These are phyloP conservation scores for Catostomus latipinnis DNA, from an alignment of 2,797 vertebrate species.

Conservation along the genomic window DNA sequence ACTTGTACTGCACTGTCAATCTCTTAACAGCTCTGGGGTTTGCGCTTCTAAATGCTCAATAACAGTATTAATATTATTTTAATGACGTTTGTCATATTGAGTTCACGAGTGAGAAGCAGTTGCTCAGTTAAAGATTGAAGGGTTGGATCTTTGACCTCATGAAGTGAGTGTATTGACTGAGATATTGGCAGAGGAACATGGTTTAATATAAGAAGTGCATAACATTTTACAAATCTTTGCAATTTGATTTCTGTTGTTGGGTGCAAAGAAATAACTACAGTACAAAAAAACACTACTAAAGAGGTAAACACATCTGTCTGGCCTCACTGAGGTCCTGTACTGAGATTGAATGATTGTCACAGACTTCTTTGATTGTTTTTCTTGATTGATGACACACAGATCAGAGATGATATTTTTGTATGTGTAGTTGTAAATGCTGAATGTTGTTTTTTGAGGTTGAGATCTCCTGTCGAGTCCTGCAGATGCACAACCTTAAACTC, in stretches of 20 bases:
- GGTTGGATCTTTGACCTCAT: background rate
- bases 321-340: constrained; percentile 8
- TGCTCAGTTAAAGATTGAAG: no score
- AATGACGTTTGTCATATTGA: background rate
- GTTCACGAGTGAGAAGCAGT: background rate
- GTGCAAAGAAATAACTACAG: background rate
- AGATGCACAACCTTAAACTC: background rate
- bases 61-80: constrained; percentile 28
- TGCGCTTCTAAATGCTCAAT: background rate
- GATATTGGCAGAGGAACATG: background rate
- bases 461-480: background rate
- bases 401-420: background rate
- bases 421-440: background rate
- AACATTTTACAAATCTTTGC: background rate
- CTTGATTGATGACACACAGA: background rate
- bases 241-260: background rate
- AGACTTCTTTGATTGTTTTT: background rate
- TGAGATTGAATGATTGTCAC: background rate
- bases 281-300: background rate
- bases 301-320: background rate
- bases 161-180: background rate
- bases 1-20: background rate
- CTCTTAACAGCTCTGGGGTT: constrained; percentile 1
- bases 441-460: background rate
- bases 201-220: no score